phyloP scores from a whole-genome alignment of 2,113 vertebrate genomes.

The Saguinus midas region DNA sequence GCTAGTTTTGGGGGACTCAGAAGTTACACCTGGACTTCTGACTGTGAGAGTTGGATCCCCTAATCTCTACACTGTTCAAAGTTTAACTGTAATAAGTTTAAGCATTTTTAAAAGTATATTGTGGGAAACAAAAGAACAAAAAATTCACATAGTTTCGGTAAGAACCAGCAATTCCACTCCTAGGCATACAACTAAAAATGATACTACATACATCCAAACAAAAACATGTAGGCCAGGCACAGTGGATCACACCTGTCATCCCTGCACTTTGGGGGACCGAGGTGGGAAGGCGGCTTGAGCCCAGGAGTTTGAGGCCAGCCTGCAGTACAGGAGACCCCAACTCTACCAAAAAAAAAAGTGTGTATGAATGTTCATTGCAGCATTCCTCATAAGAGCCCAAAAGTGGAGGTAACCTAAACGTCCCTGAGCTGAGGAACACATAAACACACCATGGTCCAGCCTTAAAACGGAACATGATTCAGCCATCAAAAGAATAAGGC shows the following conservation, averaged over 20 bases:
- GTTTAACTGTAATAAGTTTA: background rate
- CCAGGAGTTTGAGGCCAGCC: no score
- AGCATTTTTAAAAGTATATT: background rate
- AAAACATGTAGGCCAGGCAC: no score
- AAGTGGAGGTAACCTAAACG: background rate
- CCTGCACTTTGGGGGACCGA: no score
- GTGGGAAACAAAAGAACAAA: background rate
- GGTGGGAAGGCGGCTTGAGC: no score
- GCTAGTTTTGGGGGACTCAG: background rate
- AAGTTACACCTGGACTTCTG: background rate
- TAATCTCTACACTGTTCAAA: background rate
- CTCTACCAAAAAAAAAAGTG: no score
- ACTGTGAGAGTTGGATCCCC: background rate
- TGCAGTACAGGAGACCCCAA: no score
- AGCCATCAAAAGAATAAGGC: background rate
- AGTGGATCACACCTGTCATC: no score
- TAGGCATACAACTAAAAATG: background rate
- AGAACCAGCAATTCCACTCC: background rate
- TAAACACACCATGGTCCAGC: fast-evolving
- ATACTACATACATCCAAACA: background rate
- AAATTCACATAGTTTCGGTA: background rate
- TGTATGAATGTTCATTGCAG: fast-evolving
- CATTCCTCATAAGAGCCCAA: fast-evolving
- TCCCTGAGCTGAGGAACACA: fast-evolving
- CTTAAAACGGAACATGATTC: fast-evolving